phyloP scores from a whole-genome alignment of 2,888 invertebrate genomes.

The Volucella bombylans region DNA sequence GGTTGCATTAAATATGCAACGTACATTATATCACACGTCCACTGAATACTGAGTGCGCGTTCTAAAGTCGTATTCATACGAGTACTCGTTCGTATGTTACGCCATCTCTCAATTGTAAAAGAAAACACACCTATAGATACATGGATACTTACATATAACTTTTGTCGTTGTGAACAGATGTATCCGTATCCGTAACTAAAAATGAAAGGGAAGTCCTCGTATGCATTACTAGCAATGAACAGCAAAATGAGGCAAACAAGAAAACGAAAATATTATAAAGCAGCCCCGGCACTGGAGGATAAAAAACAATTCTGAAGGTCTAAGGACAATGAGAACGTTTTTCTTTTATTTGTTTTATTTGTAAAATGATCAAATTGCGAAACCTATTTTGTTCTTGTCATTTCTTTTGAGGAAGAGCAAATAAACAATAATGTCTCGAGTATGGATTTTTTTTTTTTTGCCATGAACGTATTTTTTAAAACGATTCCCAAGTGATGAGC shows the following conservation, averaged over 20 bases:
- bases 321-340: neutral
- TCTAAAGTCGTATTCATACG: conserved; percentile 28
- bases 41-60: conserved; percentile 46
- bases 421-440: conserved; percentile 25
- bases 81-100: neutral
- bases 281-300: no score
- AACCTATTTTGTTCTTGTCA: neutral
- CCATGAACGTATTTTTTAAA: neutral
- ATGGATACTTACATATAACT: no score
- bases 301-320: conserved; percentile 1
- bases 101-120: conserved; percentile 34
- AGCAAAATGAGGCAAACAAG: neutral
- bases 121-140: no score
- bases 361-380: neutral
- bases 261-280: neutral
- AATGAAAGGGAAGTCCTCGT: neutral
- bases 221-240: neutral
- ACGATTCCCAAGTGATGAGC: conserved; percentile 1
- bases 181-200: neutral
- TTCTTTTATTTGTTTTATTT: neutral
- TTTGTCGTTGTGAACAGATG: neutral
- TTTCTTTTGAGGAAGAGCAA: conserved; percentile 14
- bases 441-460: neutral
- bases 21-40: conserved; percentile 49
- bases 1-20: conserved; percentile 59